phyloP scores from a whole-genome alignment of 2,888 invertebrate species.

The Lingula anatina region DNA sequence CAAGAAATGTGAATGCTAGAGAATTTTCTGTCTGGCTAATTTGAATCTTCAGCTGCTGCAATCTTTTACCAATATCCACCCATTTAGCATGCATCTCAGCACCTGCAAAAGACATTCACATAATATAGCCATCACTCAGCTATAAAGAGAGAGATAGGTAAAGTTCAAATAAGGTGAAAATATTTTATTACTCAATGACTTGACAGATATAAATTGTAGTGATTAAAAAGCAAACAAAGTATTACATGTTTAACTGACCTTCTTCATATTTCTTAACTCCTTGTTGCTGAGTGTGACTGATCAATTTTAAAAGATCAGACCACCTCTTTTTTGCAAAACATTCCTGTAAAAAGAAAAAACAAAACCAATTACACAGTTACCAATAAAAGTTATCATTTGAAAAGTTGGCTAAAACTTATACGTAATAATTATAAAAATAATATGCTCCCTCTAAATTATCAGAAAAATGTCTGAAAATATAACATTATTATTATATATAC shows the following conservation, averaged over 20 bases:
- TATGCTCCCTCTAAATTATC: no score
- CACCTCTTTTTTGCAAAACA: slow-evolving; percentile 72
- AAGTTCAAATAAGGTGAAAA: no score
- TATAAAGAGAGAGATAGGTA: not conserved
- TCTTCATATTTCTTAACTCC: slow-evolving; percentile 56
- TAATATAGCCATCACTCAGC: not conserved
- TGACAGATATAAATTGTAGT: not conserved
- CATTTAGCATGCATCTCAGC: slow-evolving; percentile 55
- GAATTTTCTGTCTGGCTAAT: slow-evolving; percentile 64
- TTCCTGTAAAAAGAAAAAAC: slow-evolving; percentile 42
- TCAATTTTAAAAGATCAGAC: slow-evolving; percentile 67
- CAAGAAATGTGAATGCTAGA: slow-evolving; percentile 83
- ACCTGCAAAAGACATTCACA: no score
- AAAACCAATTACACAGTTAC: no score
- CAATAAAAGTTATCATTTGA: no score
- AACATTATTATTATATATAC: no score
- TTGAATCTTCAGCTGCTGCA: slow-evolving; percentile 70
- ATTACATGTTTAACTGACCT: slow-evolving; percentile 17
- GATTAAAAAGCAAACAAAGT: not conserved
- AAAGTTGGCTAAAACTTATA: no score
- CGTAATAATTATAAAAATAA: no score
- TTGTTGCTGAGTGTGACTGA: slow-evolving; percentile 69
- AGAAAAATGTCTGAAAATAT: no score
- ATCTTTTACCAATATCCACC: slow-evolving; percentile 63
- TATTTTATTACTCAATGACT: not conserved